Percentiles rank a stretch among this genome's conserved stretches.
Evolutionary conservation across 2,797 vertebrate species (phyloP).

Genomic region (Varecia variegata): DNA sequence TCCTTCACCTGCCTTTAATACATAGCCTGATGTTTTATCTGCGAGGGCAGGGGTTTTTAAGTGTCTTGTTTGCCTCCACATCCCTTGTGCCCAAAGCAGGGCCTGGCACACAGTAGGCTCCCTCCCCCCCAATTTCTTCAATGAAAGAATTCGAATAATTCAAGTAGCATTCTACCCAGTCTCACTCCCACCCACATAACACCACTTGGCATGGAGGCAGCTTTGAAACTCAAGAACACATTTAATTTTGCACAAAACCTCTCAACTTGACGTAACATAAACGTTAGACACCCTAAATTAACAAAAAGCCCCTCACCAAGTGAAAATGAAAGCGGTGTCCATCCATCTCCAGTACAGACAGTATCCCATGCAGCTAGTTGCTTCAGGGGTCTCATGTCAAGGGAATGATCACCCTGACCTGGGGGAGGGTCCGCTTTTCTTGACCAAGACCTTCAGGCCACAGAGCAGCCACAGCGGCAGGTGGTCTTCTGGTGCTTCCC

Average conservation of each 20-base stretch:
- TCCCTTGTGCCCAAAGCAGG: background rate
- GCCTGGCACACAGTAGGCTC: background rate
- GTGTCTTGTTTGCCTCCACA: background rate
- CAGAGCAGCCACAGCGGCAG: constrained; percentile 61
- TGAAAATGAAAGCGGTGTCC: background rate
- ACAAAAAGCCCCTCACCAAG: constrained; percentile 47
- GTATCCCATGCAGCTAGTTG: background rate
- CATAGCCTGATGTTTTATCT: background rate
- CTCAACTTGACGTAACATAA: background rate
- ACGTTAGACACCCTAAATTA: background rate
- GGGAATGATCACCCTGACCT: background rate
- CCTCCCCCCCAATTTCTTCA: background rate
- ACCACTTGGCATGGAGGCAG: background rate
- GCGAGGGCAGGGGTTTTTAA: background rate
- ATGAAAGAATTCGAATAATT: constrained; percentile 33
- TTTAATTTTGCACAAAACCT: constrained; percentile 49
- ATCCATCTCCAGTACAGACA: background rate
- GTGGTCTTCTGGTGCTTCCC: background rate
- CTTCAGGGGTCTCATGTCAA: background rate
- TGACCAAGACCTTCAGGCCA: constrained; percentile 32
- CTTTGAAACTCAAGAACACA: constrained; percentile 48
- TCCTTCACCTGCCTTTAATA: background rate
- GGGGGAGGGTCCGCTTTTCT: background rate
- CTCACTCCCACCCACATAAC: constrained; percentile 38
- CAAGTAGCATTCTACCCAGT: constrained; percentile 11